These are phyloP conservation scores for Podarcis siculus DNA, from an alignment of 2,797 vertebrate genomes.

Conservation along the genomic window DNA sequence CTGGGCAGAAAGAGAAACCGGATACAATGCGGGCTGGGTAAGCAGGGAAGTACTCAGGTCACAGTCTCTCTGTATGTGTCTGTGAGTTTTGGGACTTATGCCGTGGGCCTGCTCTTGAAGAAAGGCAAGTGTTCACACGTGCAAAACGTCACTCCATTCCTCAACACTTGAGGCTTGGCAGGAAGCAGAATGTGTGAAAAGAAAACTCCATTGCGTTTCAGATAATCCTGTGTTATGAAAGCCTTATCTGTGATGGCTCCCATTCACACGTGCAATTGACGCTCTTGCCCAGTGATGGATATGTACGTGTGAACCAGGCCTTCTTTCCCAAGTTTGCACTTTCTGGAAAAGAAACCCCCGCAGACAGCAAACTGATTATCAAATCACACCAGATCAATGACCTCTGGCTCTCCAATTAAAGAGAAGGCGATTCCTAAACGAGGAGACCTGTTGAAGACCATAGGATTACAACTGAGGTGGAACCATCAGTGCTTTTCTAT, in stretches of 20 bases:
- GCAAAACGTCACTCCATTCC: not conserved
- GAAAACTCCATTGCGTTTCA: no score
- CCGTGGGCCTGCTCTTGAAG: not conserved
- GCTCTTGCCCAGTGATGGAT: not conserved
- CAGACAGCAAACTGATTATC: not conserved
- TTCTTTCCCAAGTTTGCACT: not conserved
- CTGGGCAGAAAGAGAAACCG: not conserved
- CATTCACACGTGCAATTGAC: not conserved
- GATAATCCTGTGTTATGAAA: not conserved
- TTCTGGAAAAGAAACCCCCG: not conserved
- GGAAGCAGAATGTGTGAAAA: not conserved
- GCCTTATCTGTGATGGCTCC: not conserved
- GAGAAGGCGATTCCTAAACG: not conserved
- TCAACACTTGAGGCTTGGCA: not conserved
- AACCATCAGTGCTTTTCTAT: not conserved
- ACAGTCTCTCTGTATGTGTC: not conserved
- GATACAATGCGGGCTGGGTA: not conserved
- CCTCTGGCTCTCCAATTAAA: not conserved
- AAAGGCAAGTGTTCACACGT: not conserved
- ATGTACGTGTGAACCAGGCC: not conserved
- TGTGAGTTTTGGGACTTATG: not conserved
- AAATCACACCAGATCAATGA: not conserved
- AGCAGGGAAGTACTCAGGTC: no score
- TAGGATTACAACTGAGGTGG: not conserved
- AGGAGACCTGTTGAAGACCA: not conserved